These are phyloP conservation scores for Mobula birostris DNA, from an alignment of 2,113 vertebrate genomes.

Conservation along the genomic window DNA sequence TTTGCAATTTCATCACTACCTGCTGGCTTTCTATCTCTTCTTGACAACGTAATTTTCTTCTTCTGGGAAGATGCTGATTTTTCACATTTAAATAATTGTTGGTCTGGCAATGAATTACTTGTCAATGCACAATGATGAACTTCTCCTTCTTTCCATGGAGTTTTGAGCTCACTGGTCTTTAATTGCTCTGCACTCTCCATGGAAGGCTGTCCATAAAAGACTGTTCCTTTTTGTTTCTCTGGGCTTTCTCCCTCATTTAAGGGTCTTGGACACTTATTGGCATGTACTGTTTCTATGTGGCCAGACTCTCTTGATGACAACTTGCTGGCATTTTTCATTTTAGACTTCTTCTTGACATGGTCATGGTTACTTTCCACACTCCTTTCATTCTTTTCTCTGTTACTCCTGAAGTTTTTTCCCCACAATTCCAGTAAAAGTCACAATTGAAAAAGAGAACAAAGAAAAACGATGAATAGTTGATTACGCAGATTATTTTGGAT, in stretches of 20 bases:
- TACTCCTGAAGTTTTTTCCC: not conserved
- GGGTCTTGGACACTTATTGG: conserved; percentile 30
- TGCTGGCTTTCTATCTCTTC: conserved; percentile 23
- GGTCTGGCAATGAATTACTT: not conserved
- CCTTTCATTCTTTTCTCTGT: not conserved
- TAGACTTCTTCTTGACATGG: not conserved
- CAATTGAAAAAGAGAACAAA: not conserved
- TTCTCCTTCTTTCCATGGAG: conserved; percentile 17
- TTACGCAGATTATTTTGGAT: not conserved
- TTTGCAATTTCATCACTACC: not conserved
- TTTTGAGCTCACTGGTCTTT: not conserved
- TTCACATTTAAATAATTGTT: not conserved
- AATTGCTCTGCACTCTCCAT: not conserved
- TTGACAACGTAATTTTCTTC: conserved; percentile 36
- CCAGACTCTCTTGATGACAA: not conserved
- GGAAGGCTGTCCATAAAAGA: not conserved
- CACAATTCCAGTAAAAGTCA: not conserved
- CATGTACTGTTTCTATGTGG: conserved; percentile 41
- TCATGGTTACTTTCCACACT: not conserved
- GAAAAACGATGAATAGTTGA: not conserved
- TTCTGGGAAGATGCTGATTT: conserved; percentile 36
- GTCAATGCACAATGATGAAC: conserved; percentile 36
- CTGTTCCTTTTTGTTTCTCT: conserved; percentile 32
- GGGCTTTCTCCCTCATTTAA: not conserved
- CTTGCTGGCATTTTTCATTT: conserved; percentile 40